Percentiles rank a stretch among this genome's conserved stretches.
Conservation (phyloP, 1,140 invertebrate genomes). For the Saccostrea cuccullata region DNA sequence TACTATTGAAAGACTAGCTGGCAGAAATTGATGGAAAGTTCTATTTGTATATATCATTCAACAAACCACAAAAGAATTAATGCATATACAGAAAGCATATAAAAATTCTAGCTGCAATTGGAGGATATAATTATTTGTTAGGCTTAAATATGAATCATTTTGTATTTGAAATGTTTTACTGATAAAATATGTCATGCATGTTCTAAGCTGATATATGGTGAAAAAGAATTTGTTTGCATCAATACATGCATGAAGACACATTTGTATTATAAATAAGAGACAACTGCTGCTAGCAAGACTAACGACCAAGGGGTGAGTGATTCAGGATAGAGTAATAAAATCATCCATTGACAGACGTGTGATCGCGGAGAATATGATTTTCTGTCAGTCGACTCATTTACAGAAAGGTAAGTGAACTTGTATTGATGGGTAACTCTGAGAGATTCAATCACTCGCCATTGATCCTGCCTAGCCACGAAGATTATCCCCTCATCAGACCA, state of each 20-base stretch:
- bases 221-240: not conserved
- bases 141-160: not conserved
- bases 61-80: too few species aligned
- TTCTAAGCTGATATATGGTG: not conserved
- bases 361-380: slow-evolving; percentile 14
- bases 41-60: too few species aligned
- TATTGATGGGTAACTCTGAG: not conserved
- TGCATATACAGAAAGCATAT: not conserved
- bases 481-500: not conserved
- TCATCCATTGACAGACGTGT: not conserved
- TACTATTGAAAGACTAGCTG: too few species aligned
- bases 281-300: not conserved
- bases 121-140: not conserved
- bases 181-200: not conserved
- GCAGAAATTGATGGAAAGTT: too few species aligned
- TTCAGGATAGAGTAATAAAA: slow-evolving; percentile 14
- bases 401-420: slow-evolving; percentile 4
- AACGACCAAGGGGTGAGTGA: slow-evolving; percentile 22
- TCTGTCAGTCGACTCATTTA: slow-evolving; percentile 26
- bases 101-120: not conserved
- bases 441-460: slow-evolving; percentile 13
- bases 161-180: too few species aligned
- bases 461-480: not conserved
- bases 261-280: not conserved
- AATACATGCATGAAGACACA: not conserved